Conservation (phyloP, 2,797 vertebrate species). For the Pristis pectinata region DNA sequence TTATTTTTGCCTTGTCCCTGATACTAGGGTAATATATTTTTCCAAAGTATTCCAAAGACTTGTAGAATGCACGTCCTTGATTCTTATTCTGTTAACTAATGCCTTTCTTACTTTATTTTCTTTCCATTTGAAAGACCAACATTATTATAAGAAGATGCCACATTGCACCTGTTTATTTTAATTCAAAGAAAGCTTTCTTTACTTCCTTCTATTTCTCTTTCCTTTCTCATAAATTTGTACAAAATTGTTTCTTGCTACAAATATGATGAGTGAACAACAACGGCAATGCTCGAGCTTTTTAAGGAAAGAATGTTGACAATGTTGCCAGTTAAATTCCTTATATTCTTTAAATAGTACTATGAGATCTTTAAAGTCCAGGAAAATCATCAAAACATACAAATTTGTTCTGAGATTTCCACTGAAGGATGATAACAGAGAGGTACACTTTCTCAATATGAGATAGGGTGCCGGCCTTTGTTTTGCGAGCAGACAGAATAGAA, state of each 20-base stretch:
- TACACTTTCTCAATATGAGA: background rate
- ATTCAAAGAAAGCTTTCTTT: background rate
- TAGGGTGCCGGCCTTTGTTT: background rate
- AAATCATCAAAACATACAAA: background rate
- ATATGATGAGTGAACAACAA: too few relatives aligned
- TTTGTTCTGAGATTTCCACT: background rate
- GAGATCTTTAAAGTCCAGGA: background rate
- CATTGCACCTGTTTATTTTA: background rate
- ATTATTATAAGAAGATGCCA: background rate
- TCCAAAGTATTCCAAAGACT: background rate
- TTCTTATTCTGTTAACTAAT: background rate
- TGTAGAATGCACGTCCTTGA: background rate
- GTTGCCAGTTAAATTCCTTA: background rate
- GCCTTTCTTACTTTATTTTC: background rate
- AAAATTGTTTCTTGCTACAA: too few relatives aligned
- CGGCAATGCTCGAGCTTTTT: background rate
- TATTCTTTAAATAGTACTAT: background rate
- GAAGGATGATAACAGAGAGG: background rate
- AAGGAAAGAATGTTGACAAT: background rate
- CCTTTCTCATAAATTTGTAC: background rate
- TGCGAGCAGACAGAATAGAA: background rate
- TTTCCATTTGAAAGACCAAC: background rate
- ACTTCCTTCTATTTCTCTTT: background rate
- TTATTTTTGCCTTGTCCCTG: background rate
- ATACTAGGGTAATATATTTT: background rate